These are phyloP conservation scores for Automeris io DNA, from an alignment of 2,888 invertebrate species.

Conservation along the genomic window DNA sequence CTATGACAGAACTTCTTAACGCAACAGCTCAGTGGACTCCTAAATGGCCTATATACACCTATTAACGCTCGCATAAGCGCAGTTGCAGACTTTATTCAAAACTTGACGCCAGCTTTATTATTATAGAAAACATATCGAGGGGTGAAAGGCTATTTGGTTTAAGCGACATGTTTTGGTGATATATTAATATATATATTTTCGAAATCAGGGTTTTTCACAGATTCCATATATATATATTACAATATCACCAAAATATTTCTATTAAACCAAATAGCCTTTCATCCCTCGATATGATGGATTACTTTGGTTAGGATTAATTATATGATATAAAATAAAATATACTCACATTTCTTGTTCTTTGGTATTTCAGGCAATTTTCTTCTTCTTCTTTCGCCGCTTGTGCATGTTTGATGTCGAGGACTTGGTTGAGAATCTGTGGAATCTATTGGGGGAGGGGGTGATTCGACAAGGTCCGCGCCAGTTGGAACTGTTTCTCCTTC, in stretches of 20 bases:
- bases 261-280: no score
- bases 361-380: conserved; percentile 93
- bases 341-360: conserved; percentile 90
- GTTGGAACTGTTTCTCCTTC: conserved; percentile 56
- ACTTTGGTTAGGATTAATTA: no score
- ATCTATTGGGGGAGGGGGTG: conserved; percentile 45
- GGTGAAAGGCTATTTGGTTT: no score
- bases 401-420: conserved; percentile 55
- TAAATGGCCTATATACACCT: background rate
- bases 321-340: conserved; percentile 13
- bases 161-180: no score
- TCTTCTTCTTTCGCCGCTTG: conserved; percentile 81
- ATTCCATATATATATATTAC: no score
- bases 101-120: conserved; percentile 12
- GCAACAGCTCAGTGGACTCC: background rate
- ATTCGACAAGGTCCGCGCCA: conserved; percentile 29
- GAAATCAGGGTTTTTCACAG: no score
- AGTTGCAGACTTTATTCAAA: conserved; percentile 20
- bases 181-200: no score
- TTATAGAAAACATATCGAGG: no score
- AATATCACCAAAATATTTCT: no score
- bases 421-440: conserved; percentile 45
- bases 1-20: no score
- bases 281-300: no score
- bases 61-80: conserved; percentile 25